Evolutionary conservation across 1,140 invertebrate genomes (phyloP).

Genomic region (Penaeus vannamei): DNA sequence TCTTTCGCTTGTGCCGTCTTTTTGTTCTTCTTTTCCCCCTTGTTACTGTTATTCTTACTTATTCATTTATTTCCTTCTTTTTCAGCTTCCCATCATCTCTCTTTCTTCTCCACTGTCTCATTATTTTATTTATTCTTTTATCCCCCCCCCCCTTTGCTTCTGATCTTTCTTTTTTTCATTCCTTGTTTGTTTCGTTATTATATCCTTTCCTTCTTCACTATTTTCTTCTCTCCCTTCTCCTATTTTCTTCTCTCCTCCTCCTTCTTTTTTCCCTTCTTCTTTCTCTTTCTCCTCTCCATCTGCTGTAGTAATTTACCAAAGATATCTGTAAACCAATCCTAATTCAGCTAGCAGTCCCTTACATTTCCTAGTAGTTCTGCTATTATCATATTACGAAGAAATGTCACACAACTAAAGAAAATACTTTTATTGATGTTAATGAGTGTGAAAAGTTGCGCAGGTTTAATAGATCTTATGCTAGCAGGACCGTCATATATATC

Average conservation of each 20-base stretch:
- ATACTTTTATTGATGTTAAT: no score
- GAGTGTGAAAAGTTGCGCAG: no score
- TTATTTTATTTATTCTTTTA: neutral
- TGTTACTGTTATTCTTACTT: neutral
- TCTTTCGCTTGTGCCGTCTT: neutral
- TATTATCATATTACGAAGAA: no score
- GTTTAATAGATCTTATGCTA: no score
- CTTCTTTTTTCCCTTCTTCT: neutral
- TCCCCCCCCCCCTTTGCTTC: neutral
- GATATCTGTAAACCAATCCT: no score
- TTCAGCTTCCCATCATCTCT: no score
- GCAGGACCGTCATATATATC: no score
- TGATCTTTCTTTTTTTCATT: slow-evolving; percentile 4
- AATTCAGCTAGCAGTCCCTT: no score
- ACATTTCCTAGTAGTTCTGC: no score
- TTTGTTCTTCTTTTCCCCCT: neutral
- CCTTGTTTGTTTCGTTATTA: neutral
- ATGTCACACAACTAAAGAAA: no score
- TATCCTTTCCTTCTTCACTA: neutral
- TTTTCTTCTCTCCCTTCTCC: neutral
- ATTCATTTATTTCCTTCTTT: neutral
- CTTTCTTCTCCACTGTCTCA: neutral
- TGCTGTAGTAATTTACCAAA: no score
- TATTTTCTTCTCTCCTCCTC: no score
- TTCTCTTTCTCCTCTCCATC: neutral